Evolutionary conservation across 1,140 invertebrate species (phyloP), one percentile per base, ranked within the genome.

Genomic region (Conus betulinus): DNA sequence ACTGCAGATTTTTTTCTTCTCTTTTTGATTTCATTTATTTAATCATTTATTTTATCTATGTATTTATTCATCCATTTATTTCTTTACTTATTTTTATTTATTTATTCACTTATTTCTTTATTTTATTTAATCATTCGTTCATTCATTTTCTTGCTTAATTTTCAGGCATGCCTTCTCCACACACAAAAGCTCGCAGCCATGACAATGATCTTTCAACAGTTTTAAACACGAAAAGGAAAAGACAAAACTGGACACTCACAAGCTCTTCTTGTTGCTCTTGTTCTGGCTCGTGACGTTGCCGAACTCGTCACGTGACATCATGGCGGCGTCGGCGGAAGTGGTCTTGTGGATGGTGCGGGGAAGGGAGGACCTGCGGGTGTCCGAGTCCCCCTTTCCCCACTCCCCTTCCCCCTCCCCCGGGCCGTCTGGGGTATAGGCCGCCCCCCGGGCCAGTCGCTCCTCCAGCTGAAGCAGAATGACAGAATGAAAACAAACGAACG

Each of bases 241-340:
- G 10, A 71, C 0, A 71, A 8, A 53, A 39, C 10, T 1, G 8
- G n/a, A 27, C 78, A 81, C 82, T 83, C 57, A 83, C 82, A 83
- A 57, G 7, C 82, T 83, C 55, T 25, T 23, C 52, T 83, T 83
- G 25, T 53, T 25, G 23, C 57, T 83, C 52, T 53, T 83, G 52
- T 53, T 71, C 7, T 20, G 7, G 15, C 15, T 17, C 51, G 52
- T 89, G 85, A 90, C 67, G 82, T 87, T 79, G 82, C 90, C 84
- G 79, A 87, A 81, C 10, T 88, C 88, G 15, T 92, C 91, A n/a
- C 87, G 55, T 13, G 90, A 88, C 91, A 92, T 90, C 91, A 92
- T 92, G n/a, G 91, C 89, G 17, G 91, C 88, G 51, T 92, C 91
- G 7, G 91, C 91, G 13, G 90, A 91, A 52, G 89, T 91, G 17